A percentile compares a stretch with the other conserved stretches of the same genome.
These are phyloP conservation scores for Indicator indicator DNA, from an alignment of 2,113 vertebrate genomes.

Conservation along the genomic window DNA sequence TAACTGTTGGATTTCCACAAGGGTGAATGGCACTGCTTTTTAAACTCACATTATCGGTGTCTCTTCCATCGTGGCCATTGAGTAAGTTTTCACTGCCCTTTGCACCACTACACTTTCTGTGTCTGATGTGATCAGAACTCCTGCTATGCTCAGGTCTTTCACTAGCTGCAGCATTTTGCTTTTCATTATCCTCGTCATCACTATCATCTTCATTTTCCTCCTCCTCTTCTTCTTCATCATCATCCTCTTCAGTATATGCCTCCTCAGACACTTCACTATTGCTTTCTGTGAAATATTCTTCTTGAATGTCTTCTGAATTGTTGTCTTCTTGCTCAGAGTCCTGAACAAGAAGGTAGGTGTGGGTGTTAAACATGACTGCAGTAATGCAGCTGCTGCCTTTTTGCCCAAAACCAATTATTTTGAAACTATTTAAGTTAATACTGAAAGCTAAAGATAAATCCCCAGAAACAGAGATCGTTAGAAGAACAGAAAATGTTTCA, in stretches of 20 bases:
- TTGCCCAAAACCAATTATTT: not conserved
- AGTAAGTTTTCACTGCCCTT: slow-evolving; percentile 49
- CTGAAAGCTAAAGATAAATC: not conserved
- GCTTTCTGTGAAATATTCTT: slow-evolving; percentile 81
- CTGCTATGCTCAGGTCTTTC: slow-evolving; percentile 18
- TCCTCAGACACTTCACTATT: slow-evolving; percentile 83
- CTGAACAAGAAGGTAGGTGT: slow-evolving; percentile 55
- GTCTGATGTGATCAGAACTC: slow-evolving; percentile 42
- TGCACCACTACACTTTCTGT: slow-evolving; percentile 61
- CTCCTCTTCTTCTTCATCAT: slow-evolving; percentile 45
- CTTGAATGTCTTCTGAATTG: slow-evolving; percentile 81
- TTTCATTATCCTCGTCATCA: slow-evolving; percentile 68
- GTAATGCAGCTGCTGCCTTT: not conserved
- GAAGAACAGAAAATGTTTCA: not conserved
- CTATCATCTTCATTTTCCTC: slow-evolving; percentile 70
- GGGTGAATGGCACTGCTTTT: slow-evolving; percentile 69
- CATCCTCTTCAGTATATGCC: slow-evolving; percentile 74
- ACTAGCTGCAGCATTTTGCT: slow-evolving; percentile 25
- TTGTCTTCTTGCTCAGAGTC: slow-evolving; percentile 77
- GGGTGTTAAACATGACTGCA: not conserved
- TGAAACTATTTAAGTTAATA: not conserved
- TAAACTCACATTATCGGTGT: slow-evolving; percentile 57
- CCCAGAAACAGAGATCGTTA: not conserved
- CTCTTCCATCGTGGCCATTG: slow-evolving; percentile 75
- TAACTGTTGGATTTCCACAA: slow-evolving; percentile 89